Percentiles rank a stretch among this genome's conserved stretches.
These are phyloP conservation scores for Phyto melanocephala DNA, from an alignment of 2,888 invertebrate genomes.

Conservation along the genomic window DNA sequence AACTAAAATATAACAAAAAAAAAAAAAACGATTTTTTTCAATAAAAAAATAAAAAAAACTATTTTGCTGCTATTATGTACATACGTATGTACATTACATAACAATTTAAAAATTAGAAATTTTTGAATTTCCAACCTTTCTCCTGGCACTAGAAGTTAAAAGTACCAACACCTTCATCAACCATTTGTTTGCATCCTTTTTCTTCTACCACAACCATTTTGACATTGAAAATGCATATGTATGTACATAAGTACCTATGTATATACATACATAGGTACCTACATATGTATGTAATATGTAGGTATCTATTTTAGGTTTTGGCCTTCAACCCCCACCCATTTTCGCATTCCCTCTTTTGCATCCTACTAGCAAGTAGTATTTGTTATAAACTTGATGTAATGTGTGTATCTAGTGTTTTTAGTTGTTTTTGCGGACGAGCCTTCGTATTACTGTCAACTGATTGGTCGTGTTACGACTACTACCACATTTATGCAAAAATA, in stretches of 20 bases:
- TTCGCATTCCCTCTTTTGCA: not conserved
- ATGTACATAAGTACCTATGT: not conserved
- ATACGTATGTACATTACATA: too few relatives aligned
- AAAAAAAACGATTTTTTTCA: too few relatives aligned
- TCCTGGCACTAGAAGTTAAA: too few relatives aligned
- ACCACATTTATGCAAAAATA: not conserved
- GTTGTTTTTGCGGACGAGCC: constrained; percentile 41
- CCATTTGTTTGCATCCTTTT: too few relatives aligned
- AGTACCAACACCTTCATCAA: too few relatives aligned
- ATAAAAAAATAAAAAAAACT: too few relatives aligned
- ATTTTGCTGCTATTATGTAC: too few relatives aligned
- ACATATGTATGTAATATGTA: too few relatives aligned
- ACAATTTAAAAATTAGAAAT: too few relatives aligned
- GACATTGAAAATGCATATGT: not conserved
- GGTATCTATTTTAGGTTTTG: not conserved
- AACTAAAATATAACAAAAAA: too few relatives aligned
- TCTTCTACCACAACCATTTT: too few relatives aligned
- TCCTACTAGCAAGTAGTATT: not conserved
- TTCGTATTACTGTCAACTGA: not conserved
- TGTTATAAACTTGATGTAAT: not conserved
- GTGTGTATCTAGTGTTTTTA: not conserved
- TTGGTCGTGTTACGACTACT: constrained; percentile 19
- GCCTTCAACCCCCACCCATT: not conserved
- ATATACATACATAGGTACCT: not conserved
- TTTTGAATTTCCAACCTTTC: too few relatives aligned